Conservation (phyloP, 2,113 vertebrate species). For the Siniperca knerii region DNA sequence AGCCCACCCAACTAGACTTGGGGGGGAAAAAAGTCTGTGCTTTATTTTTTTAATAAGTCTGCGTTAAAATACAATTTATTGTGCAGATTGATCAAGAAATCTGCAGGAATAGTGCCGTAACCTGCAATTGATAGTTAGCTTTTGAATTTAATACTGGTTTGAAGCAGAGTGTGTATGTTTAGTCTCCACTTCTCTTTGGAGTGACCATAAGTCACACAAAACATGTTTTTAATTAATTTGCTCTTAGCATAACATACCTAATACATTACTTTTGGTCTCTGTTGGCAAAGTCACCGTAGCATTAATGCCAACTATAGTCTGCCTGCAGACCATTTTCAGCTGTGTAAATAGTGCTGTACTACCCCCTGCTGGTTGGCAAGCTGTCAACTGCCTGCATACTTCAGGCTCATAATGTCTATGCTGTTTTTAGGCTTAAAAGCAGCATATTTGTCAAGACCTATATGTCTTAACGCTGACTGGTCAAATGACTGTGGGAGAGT, state of each 20-base stretch:
- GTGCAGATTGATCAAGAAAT: neutral
- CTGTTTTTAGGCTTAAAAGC: neutral
- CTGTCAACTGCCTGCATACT: slow-evolving; percentile 16
- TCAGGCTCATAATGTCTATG: neutral
- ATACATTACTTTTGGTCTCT: neutral
- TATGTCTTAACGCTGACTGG: neutral
- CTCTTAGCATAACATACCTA: neutral
- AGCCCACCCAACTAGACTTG: neutral
- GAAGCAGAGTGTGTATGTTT: neutral
- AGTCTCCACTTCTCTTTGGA: neutral
- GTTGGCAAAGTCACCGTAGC: slow-evolving; percentile 35
- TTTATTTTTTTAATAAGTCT: neutral
- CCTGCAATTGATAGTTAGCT: neutral
- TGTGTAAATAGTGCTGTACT: slow-evolving; percentile 41
- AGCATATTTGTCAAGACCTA: neutral
- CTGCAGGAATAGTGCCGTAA: neutral
- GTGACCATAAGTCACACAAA: neutral
- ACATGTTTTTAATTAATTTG: neutral
- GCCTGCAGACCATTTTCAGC: slow-evolving; percentile 37
- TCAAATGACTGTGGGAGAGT: neutral
- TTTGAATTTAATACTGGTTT: neutral
- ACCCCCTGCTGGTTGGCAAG: slow-evolving; percentile 59
- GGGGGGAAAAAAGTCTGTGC: no score
- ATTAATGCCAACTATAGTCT: slow-evolving; percentile 8
- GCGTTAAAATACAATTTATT: neutral